phyloP scores from a whole-genome alignment of 2,888 invertebrate genomes.

The Leucophenga maculata region DNA sequence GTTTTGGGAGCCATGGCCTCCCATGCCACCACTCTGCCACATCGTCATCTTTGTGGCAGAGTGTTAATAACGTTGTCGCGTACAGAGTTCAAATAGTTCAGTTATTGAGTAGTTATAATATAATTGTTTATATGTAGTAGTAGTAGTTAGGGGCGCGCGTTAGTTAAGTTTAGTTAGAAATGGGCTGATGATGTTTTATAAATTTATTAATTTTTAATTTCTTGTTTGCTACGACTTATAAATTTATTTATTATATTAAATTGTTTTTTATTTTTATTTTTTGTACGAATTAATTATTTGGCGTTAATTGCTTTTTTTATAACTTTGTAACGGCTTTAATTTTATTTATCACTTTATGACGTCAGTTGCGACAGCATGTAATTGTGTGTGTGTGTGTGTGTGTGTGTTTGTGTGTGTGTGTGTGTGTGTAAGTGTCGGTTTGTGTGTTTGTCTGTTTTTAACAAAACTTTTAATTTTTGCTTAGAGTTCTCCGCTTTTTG shows the following conservation, averaged over 20 bases:
- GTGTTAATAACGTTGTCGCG: constrained; percentile 28
- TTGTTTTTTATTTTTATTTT: neutral
- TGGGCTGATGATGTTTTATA: constrained; percentile 9
- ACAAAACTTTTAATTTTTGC: constrained; percentile 5
- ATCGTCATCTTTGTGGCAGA: constrained; percentile 76
- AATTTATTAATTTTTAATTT: constrained; percentile 15
- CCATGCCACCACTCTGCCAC: constrained; percentile 86
- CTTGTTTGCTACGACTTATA: constrained; percentile 8
- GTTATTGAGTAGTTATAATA: neutral
- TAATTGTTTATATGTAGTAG: neutral
- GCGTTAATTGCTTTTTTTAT: too few relatives aligned
- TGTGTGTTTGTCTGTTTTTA: constrained; percentile 3
- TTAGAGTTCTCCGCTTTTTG: neutral
- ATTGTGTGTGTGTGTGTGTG: constrained; percentile 6
- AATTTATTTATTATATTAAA: neutral
- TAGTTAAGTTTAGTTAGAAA: constrained; percentile 42
- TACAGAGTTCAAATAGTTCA: neutral
- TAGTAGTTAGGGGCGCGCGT: neutral
- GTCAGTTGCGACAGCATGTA: neutral
- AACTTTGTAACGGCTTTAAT: neutral
- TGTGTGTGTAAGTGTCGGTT: constrained; percentile 4
- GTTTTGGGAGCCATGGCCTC: constrained; percentile 84
- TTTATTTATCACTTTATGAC: neutral
- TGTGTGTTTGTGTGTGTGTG: constrained; percentile 13
- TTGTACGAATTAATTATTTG: neutral